Evolutionary conservation across 2,113 vertebrate species (phyloP), one percentile per base, ranked within the genome.

Genomic region (Apaloderma vittatum): DNA sequence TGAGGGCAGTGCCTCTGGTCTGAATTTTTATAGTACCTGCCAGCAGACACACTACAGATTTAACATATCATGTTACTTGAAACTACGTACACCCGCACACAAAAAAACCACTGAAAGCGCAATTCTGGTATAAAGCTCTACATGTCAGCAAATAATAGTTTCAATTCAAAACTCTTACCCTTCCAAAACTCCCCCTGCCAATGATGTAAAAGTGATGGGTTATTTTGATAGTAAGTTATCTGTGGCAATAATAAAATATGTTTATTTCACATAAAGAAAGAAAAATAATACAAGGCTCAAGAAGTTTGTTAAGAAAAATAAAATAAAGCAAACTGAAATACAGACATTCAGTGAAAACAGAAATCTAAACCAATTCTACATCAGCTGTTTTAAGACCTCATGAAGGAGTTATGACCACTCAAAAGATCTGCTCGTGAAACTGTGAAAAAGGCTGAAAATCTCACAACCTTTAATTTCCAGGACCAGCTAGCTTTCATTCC

Each of bases 211-310:
- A 83, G 52, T 45, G 68, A 26, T 63, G 92, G 32, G 61, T 96
- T 92, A 94, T 93, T 92, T 73, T 90, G 59, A 80, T 95, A 90
- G 20, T 46, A 90, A 79, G 43, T 62, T 86, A 62, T 86, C 67
- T 62, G 75, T 86, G 82, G 80, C 63, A 93, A 72, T 72, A 93
- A 90, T 46, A 88, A 92, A 94, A 90, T 48, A 90, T 58, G 51
- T 11, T 96, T 21, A 37, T 93, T 88, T 90, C 55, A 71, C 36
- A 77, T 34, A 36, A 73, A 92, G 36, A 66, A 81, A 82, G 10
- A 94, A 92, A 92, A 88, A 93, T 36, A 91, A 63, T 57, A 45
- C 24, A 73, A 30, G 27, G 32, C 43, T 90, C n/a, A 48, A 6
- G 40, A 86, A 77, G 17, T 43, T 75, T 88, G 21, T 54, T 48